Conservation (phyloP, 30 jellyfish, hydroid and myxozoan genomes). For the Hydra vulgaris region DNA sequence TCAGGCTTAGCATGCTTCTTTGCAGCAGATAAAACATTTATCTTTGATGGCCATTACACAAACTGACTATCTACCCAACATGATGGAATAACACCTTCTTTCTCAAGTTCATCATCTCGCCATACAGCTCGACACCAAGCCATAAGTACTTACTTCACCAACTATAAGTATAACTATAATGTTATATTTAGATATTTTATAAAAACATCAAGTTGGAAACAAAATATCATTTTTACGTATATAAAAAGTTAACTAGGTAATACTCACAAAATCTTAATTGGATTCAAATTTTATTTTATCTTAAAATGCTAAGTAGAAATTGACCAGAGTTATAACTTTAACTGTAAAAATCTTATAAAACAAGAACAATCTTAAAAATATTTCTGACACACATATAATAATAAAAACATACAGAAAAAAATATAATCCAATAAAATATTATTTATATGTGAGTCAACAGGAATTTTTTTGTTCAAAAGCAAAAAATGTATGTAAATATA, state of each 20-base stretch:
- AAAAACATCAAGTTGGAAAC: no score
- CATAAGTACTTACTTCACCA: neutral
- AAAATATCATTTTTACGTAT: no score
- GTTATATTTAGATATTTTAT: neutral
- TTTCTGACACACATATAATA: neutral
- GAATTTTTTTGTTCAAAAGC: neutral
- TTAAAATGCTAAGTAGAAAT: neutral
- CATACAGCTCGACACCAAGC: neutral
- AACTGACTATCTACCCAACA: neutral
- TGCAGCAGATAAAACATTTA: neutral
- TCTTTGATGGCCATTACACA: neutral
- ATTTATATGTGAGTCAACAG: neutral
- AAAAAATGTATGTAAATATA: neutral
- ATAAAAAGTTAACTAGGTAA: neutral
- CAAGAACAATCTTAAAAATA: neutral
- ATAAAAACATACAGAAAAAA: neutral
- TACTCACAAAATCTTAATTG: neutral
- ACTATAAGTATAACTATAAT: neutral
- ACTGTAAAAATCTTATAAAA: neutral
- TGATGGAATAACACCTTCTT: neutral
- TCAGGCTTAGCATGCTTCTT: neutral
- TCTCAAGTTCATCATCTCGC: neutral
- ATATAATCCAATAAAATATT: neutral
- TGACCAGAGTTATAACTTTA: neutral
- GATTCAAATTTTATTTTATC: neutral